Evolutionary conservation across 2,113 vertebrate genomes (phyloP), one percentile per base, ranked within the genome.

Genomic region (Neolamprologus sp.): DNA sequence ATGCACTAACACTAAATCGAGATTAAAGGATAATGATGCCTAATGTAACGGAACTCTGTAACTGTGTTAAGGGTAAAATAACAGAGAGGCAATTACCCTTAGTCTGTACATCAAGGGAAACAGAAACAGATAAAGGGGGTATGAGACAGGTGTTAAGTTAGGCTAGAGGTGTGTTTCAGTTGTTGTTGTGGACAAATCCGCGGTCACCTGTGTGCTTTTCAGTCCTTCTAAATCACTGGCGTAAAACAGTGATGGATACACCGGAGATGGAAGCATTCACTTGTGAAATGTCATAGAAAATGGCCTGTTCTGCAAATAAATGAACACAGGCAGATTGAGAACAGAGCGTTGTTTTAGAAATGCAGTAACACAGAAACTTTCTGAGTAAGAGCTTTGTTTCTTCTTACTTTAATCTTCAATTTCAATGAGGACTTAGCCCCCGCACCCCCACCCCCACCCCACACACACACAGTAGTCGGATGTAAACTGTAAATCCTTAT

Each of bases 281-380:
- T 94, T 88, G 91, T 91, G 87, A 92, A 93, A 94, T 93, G 88
- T 90, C 86, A 88, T 47, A 81, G 63, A 60, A 89, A 84, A 85
- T 89, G 85, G 91, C 89, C 87, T 85, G 57, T 88, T 86, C 85
- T 75, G 65, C 71, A 88, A 84, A 88, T 91, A 93, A 85, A 95
- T 94, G 83, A 91, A 92, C 73, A 51, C 7, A 19, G 28, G 73
- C 73, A 78, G 17, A 51, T 12, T 30, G 26, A 33, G 45, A 78
- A 51, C 73, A 51, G 45, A 78, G 42, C 2, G 2, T 2, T 51
- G 26, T 47, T 47, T 17, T 51, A 30, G 26, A 51, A 49, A 51
- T 30, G 45, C 45, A 78, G 73, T 3, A n/a, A 78, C 45, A 78
- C 16, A 51, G 26, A 78, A 51, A n/a, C 26, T 2, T 30, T 78